Evolutionary conservation across 2,888 invertebrate species (phyloP), one percentile per base, ranked within the genome.

Genomic region (Prenolepis imparis): DNA sequence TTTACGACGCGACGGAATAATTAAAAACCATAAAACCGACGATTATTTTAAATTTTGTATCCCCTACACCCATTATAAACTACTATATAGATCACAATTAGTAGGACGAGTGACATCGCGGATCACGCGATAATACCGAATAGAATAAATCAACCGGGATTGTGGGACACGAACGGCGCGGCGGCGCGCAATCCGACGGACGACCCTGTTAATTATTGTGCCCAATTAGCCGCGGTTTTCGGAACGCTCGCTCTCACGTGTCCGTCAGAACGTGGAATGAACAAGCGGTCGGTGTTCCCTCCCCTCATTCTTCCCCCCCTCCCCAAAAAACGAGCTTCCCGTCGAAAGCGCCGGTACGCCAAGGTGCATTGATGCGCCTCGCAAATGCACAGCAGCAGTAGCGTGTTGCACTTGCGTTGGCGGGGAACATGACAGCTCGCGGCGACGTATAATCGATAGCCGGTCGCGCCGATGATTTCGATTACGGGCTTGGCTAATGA

Each of bases 361-460:
- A 88, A 85, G 86, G 84, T 55, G 88, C 86, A 85, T 83, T 84
- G 84, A 82, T 78, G 72, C 83, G 88, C 36, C 18, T 87, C 88
- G 83, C 81, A 87, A 89, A 88, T 84, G 82, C 81, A 61, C 72
- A 41, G 63, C 68, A 36, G 48, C 48, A n/a, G n/a, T n/a, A n/a
- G 55, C 67, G 59, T 48, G 57, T 57, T 84, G 84, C 88, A 81
- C 83, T 78, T 61, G 80, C 88, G 83, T 82, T 75, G 24, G 73
- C 85, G 32, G 74, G 82, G 28, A 64, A 39, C 88, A 75, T 64
- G 89, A 82, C 88, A 88, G 87, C 85, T 77, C 68, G 81, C 41
- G 28, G 77, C 89, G 92, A 93, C 92, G 87, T 92, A 91, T 92
- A 93, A 93, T 93, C 93, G 93, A 93, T 93, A 91, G 84, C 77